Base-by-base conservation (phyloP, 2,888 invertebrate genomes). In the Chrysodeixis includens region DNA sequence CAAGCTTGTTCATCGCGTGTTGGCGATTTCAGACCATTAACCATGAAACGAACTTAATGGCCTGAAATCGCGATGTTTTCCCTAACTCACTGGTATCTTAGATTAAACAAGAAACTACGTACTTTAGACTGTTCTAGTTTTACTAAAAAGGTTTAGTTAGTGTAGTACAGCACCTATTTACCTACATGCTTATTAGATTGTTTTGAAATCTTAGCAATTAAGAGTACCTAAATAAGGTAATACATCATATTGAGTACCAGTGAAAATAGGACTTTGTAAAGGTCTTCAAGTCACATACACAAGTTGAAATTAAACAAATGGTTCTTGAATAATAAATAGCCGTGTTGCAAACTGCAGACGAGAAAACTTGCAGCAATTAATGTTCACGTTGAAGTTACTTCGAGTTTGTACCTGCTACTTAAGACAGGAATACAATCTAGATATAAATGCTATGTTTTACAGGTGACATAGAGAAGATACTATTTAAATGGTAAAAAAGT, bases 321-420 rank as follows among this genome's bases (percentile, higher is more conserved):
- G 40, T 46, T 14, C 10, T 52, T 54, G 55, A 56, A 54, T 60
- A 69, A 74, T 78, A 67, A 80, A 74, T 67, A 71, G 46, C 32
- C 55, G 52, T 65, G 16, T 12, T 59, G 22, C 16, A 66, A 64
- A 66, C 62, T 69, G 62, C 69, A 66, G 59, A 56, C 54, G 73
- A 63, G 71, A 54, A 66, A 83, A 83, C 78, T 84, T 76, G 59
- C 52, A 58, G 78, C 79, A 86, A 86, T 86, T 82, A 85, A 83
- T 83, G 82, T 81, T 76, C 63, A 74, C 69, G 74, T 61, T 66
- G 71, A 82, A 86, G 68, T 83, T 85, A 56, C 40, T 56, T 46
- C 44, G 40, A 71, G 68, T 62, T 71, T 59, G 75, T 71, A 68
- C 74, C 75, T 71, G 67, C 68, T 79, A 74, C 70, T 80, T 64